Evolutionary conservation across 2,797 vertebrate species (phyloP).

Genomic region (Enteromius afrohamiltoni): DNA sequence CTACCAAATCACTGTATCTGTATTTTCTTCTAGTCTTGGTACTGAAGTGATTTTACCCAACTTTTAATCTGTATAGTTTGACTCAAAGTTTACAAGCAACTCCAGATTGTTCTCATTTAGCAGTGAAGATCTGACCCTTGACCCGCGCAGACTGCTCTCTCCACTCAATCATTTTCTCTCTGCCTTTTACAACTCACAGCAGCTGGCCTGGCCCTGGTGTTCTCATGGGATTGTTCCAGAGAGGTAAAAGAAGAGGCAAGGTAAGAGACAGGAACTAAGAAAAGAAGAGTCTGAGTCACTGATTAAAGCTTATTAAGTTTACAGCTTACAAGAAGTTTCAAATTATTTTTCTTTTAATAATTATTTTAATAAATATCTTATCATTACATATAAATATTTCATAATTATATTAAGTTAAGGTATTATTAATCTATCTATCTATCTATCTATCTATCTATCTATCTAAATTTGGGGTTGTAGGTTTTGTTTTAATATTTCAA

Average conservation of each 20-base stretch:
- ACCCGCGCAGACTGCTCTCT: constrained; percentile 61
- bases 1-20: background rate
- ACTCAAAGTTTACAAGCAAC: constrained; percentile 60
- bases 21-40: constrained; percentile 7
- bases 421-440: too few relatives aligned
- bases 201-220: constrained; percentile 41
- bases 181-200: constrained; percentile 50
- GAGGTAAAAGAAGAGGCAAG: constrained; percentile 53
- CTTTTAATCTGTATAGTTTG: constrained; percentile 54
- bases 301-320: background rate
- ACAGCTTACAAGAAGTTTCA: background rate
- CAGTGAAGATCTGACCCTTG: constrained; percentile 63
- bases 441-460: too few relatives aligned
- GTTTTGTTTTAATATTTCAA: background rate
- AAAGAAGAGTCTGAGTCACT: constrained; percentile 12
- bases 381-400: too few relatives aligned
- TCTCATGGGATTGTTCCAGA: constrained; percentile 35
- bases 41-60: constrained; percentile 43
- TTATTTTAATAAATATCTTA: too few relatives aligned
- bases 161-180: constrained; percentile 54
- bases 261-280: constrained; percentile 64
- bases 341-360: background rate
- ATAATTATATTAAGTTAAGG: too few relatives aligned
- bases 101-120: constrained; percentile 80
- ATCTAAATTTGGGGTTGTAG: background rate